These are phyloP conservation scores for Myxocyprinus asiaticus DNA, from an alignment of 2,113 vertebrate genomes.

Conservation along the genomic window DNA sequence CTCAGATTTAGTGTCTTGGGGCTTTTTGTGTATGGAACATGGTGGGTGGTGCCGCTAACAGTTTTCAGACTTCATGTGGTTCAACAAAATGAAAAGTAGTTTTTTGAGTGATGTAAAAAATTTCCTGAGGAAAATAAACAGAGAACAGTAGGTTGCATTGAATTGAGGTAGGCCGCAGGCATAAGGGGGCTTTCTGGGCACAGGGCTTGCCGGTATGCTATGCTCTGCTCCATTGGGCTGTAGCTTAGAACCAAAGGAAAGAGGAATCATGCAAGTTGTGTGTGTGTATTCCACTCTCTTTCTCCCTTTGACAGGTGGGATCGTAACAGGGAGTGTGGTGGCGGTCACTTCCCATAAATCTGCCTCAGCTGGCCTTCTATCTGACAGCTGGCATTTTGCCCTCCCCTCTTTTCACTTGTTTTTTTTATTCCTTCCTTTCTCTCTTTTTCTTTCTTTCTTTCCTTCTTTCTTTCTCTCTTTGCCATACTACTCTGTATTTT, in stretches of 20 bases:
- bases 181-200: conserved; percentile 26
- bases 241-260: conserved; percentile 20
- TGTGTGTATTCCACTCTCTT: conserved; percentile 5
- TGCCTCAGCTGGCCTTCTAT: conserved; percentile 67
- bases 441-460: conserved; percentile 44
- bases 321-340: conserved; percentile 67
- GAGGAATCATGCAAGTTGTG: background rate
- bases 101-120: conserved; percentile 11
- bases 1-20: conserved; percentile 38
- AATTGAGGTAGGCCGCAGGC: background rate
- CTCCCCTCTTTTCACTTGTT: conserved; percentile 61
- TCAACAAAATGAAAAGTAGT: conserved; percentile 14
- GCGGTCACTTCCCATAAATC: conserved; percentile 73
- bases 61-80: conserved; percentile 40
- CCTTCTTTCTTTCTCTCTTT: conserved; percentile 9
- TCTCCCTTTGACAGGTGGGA: conserved; percentile 68
- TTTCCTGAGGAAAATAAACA: conserved; percentile 23
- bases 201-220: conserved; percentile 17
- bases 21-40: conserved; percentile 41
- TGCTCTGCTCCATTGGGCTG: conserved; percentile 12
- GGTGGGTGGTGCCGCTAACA: conserved; percentile 56
- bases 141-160: conserved; percentile 14
- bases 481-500: no score
- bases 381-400: conserved; percentile 75
- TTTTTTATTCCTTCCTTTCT: conserved; percentile 60